Conservation (phyloP, 2,797 vertebrate species). For the Labroides dimidiatus region DNA sequence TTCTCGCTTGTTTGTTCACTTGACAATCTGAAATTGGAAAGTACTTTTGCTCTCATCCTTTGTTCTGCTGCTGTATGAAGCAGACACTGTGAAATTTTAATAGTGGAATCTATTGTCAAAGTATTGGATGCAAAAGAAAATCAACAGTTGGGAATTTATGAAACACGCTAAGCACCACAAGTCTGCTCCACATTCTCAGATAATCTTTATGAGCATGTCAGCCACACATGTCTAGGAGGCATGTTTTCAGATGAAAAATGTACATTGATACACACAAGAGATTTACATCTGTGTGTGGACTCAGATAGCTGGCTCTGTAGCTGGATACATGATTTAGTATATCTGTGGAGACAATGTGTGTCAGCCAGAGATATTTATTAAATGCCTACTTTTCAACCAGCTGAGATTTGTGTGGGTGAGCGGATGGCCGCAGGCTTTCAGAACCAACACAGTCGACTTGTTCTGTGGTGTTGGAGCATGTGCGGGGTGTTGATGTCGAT, state of each 20-base stretch:
- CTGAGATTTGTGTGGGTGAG: slow-evolving; percentile 65
- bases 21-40: not conserved
- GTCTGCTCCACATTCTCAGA: not conserved
- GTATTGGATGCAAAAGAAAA: not conserved
- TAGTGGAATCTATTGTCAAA: not conserved
- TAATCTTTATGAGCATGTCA: slow-evolving; percentile 8
- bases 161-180: not conserved
- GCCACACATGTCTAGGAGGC: slow-evolving; percentile 1
- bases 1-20: not conserved
- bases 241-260: slow-evolving; percentile 22
- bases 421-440: slow-evolving; percentile 62
- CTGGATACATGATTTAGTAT: slow-evolving; percentile 33
- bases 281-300: slow-evolving; percentile 10
- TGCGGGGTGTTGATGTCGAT: slow-evolving; percentile 73
- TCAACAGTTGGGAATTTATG: not conserved
- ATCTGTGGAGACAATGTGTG: slow-evolving; percentile 51
- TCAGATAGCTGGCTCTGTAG: slow-evolving; percentile 2
- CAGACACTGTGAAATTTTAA: not conserved
- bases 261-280: slow-evolving; percentile 27
- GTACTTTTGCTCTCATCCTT: not conserved
- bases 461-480: slow-evolving; percentile 63
- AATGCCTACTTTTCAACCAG: slow-evolving; percentile 64
- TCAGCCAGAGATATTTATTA: slow-evolving; percentile 67
- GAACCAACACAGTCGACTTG: slow-evolving; percentile 60
- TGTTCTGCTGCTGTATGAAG: not conserved